These are phyloP conservation scores for Phyllostomus discolor DNA, from an alignment of 2,113 vertebrate species.

Conservation along the genomic window DNA sequence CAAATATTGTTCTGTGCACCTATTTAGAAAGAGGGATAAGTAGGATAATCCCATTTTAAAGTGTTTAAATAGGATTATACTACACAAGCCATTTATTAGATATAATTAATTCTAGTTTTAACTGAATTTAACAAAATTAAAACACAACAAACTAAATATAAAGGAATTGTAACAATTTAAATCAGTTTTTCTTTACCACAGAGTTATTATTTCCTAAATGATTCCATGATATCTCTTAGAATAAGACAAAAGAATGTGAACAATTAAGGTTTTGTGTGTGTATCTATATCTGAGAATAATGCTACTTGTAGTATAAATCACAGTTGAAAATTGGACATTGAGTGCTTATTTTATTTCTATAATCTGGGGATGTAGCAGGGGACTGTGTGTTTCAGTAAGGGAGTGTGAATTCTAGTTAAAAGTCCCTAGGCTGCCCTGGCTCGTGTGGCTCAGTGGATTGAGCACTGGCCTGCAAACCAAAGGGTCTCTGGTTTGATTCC, in stretches of 20 bases:
- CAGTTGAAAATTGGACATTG: constrained; percentile 6
- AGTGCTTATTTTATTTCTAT: constrained; percentile 2
- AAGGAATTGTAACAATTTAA: neutral
- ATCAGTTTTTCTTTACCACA: neutral
- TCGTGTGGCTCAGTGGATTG: too few relatives aligned
- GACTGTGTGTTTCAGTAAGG: neutral
- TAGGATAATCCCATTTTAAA: neutral
- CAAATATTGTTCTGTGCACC: neutral
- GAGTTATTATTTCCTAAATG: neutral
- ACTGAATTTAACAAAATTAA: neutral
- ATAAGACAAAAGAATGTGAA: neutral
- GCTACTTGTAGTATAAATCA: neutral
- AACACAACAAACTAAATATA: neutral
- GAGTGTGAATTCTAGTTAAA: neutral
- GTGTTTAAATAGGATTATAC: neutral
- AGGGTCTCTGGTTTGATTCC: too few relatives aligned
- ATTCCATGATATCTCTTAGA: neutral
- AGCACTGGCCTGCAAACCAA: too few relatives aligned
- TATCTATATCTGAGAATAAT: neutral
- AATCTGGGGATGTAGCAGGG: neutral
- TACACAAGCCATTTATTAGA: neutral
- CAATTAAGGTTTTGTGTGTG: neutral
- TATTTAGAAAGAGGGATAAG: neutral
- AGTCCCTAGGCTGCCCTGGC: neutral
- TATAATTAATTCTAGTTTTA: constrained; percentile 10